Evolutionary conservation across 2,888 invertebrate species (phyloP), one percentile per base, ranked within the genome.

Genomic region (Allygus modestus): DNA sequence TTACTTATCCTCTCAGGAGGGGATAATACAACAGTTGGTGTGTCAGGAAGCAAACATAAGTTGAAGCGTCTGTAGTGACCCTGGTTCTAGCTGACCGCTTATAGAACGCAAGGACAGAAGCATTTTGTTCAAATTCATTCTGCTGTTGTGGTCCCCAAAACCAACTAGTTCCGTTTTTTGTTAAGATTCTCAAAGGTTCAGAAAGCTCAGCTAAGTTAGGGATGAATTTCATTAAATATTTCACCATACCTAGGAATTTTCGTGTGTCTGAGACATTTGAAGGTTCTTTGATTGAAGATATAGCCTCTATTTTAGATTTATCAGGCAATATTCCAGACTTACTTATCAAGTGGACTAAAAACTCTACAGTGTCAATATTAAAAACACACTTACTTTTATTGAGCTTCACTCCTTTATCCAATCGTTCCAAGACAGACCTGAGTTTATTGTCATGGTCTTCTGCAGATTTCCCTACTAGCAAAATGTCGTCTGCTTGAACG

Each of bases 1-100:
- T n/a, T n/a, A n/a, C n/a, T n/a, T n/a, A n/a, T n/a, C n/a, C n/a
- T n/a, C n/a, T n/a, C n/a, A n/a, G n/a, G n/a, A n/a, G n/a, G n/a
- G n/a, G n/a, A n/a, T n/a, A n/a, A n/a, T n/a, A n/a, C n/a, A n/a
- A n/a, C n/a, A n/a, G n/a, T n/a, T n/a, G n/a, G n/a, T n/a, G n/a
- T n/a, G n/a, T n/a, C n/a, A n/a, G n/a, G n/a, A n/a, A n/a, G n/a
- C n/a, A n/a, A n/a, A n/a, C n/a, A n/a, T n/a, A n/a, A n/a, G n/a
- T n/a, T n/a, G 84, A 89, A 5, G 88, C 87, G 83, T 89, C 88
- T 12, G 88, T 88, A 37, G 88, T 85, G 11, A 89, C 58, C 84
- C 86, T 81, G 17, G 87, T 88, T 65, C 15, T 31, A 4, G 69
- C 69, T n/a, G 31, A 33, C 2, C 31, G 31, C n/a, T 69, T 69